Conservation (phyloP, 2,113 vertebrate species). For the Thalassoma bifasciatum region DNA sequence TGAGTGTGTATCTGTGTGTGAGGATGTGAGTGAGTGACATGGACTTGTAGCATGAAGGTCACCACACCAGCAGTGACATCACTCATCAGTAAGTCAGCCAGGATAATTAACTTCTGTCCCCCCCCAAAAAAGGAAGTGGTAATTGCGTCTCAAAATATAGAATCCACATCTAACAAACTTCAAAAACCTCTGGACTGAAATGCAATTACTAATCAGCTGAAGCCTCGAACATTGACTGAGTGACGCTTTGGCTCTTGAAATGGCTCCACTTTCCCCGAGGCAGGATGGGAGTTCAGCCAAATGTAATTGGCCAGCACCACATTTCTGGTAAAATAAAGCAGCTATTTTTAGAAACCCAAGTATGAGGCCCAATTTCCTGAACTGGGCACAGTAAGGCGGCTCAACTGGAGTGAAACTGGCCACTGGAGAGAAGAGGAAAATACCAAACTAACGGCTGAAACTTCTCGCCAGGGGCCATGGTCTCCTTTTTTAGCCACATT, state of each 20-base stretch:
- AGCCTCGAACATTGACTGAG: constrained; percentile 12
- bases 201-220: constrained; percentile 23
- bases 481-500: constrained; percentile 31
- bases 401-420: constrained; percentile 38
- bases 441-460: constrained; percentile 14
- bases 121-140: constrained; percentile 1
- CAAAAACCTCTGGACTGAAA: constrained; percentile 13
- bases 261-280: constrained; percentile 16
- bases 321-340: constrained; percentile 47
- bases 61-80: constrained; percentile 15
- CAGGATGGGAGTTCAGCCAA: constrained; percentile 32
- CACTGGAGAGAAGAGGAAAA: constrained; percentile 38
- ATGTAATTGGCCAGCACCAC: constrained; percentile 43
- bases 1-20: background rate
- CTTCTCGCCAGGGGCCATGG: constrained; percentile 12
- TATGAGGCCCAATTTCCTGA: constrained; percentile 54
- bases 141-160: constrained; percentile 32
- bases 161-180: constrained; percentile 22
- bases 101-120: constrained; percentile 26
- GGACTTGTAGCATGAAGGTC: constrained; percentile 50
- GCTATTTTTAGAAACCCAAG: constrained; percentile 54
- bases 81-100: constrained; percentile 13
- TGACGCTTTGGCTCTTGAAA: constrained; percentile 19
- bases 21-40: background rate
- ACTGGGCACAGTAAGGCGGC: constrained; percentile 21